Base-by-base conservation (phyloP, 2,113 vertebrate genomes). In the Junco hyemalis region DNA sequence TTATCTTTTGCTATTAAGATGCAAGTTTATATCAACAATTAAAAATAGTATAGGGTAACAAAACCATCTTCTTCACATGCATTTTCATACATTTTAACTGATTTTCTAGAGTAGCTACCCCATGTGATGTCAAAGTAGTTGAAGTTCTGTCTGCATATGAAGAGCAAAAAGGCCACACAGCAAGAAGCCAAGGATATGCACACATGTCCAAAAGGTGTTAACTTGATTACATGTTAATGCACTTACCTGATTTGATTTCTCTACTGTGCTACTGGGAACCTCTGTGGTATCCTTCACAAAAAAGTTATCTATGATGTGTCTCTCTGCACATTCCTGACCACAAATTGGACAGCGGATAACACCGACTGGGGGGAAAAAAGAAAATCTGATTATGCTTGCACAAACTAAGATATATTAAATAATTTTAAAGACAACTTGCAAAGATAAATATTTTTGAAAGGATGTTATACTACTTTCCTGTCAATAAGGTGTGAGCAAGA, bases 231-330 rank as follows among this genome's bases (percentile, higher is more conserved):
- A 86, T 18, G 53, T 92, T 93, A 95, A 95, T 42, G 66, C 11
- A 92, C 98, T 96, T 82, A 99, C 99, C 99, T 99, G 99, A 97
- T 98, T 99, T 95, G 98, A 99, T 97, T 99, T 99, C 96, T 99
- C 99, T 95, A 99, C 99, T 12, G 99, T 99, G 98, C 99, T 99
- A 98, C 99, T 99, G 53, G 99, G 99, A 93, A 99, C 98, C 92
- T 99, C 99, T 59, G 98, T 98, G 36, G 99, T 99, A 97, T 99
- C 99, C 93, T 99, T 99, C 91, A 99, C 99, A 97, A 99, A 99
- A 97, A 99, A 99, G 93, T 99, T 99, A 95, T 99, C 99, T 97
- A 99, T 98, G 82, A 99, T 98, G 77, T 99, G 99, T 96, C 99
- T 98, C 92, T 99, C 99, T 95, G 99, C 98, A 97, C 99, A 99